Percentiles rank a stretch among this genome's conserved stretches.
Evolutionary conservation across 2,113 vertebrate species (phyloP).

Genomic region (Nesoenas mayeri): DNA sequence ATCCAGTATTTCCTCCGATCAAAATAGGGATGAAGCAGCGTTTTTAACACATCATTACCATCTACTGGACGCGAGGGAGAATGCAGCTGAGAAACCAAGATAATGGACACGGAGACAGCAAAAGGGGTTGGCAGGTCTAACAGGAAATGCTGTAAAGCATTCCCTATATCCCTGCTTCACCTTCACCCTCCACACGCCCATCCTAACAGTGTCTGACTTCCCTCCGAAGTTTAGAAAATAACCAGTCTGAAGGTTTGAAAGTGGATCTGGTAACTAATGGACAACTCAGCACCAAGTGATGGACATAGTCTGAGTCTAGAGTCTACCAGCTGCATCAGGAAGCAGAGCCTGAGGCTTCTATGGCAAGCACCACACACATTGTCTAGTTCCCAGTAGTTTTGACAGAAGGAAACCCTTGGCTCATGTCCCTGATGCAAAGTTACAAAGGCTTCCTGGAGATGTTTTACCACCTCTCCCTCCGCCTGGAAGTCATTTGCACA

Average conservation of each 20-base stretch:
- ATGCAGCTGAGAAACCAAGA: not conserved
- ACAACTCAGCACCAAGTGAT: accelerated
- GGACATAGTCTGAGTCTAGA: not conserved
- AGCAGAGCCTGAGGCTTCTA: not conserved
- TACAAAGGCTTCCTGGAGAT: not conserved
- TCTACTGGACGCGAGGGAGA: not conserved
- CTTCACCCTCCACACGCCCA: not conserved
- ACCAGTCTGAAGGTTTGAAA: not conserved
- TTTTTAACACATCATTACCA: constrained; percentile 10
- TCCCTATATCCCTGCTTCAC: not conserved
- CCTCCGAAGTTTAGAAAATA: not conserved
- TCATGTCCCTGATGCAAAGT: not conserved
- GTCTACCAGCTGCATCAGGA: accelerated
- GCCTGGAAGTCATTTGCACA: not conserved
- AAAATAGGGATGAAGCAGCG: not conserved
- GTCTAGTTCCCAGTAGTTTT: not conserved
- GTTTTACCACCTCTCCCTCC: not conserved
- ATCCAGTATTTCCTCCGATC: not conserved
- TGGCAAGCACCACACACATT: accelerated
- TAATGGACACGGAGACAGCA: not conserved
- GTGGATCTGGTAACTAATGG: too few relatives aligned
- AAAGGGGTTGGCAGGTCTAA: too few relatives aligned
- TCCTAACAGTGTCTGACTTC: not conserved
- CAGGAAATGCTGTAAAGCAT: not conserved
- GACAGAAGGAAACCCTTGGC: not conserved